phyloP scores from a whole-genome alignment of 2,113 vertebrate genomes.

The Acinonyx jubatus region DNA sequence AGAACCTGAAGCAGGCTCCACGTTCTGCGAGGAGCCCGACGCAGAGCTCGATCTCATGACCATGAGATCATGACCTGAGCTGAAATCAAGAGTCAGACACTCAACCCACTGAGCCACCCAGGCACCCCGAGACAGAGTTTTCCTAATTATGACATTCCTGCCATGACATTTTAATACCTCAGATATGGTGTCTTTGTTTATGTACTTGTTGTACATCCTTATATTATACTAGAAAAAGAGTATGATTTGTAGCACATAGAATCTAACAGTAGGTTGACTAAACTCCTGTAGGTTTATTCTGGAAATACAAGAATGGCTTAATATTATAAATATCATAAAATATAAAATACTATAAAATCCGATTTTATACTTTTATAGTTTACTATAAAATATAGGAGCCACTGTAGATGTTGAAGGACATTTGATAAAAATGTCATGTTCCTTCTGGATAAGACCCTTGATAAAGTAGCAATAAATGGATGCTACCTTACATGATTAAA shows the following conservation, averaged over 20 bases:
- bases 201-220: not conserved
- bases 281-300: not conserved
- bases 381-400: not conserved
- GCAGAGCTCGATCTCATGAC: too few relatives aligned
- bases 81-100: too few relatives aligned
- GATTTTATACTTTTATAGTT: not conserved
- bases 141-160: not conserved
- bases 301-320: not conserved
- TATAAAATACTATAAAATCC: too few relatives aligned
- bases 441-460: not conserved
- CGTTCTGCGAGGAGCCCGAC: too few relatives aligned
- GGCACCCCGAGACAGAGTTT: not conserved
- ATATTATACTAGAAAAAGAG: not conserved
- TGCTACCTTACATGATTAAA: not conserved
- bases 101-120: too few relatives aligned
- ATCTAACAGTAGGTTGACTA: not conserved
- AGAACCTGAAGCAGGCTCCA: too few relatives aligned
- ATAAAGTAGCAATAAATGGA: not conserved
- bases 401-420: not conserved
- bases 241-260: not conserved
- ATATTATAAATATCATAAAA: not conserved
- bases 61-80: too few relatives aligned
- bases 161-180: not conserved
- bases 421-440: not conserved
- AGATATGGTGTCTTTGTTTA: not conserved